These are phyloP conservation scores for Probosciger aterrimus DNA, from an alignment of 2,113 vertebrate species.

Conservation along the genomic window DNA sequence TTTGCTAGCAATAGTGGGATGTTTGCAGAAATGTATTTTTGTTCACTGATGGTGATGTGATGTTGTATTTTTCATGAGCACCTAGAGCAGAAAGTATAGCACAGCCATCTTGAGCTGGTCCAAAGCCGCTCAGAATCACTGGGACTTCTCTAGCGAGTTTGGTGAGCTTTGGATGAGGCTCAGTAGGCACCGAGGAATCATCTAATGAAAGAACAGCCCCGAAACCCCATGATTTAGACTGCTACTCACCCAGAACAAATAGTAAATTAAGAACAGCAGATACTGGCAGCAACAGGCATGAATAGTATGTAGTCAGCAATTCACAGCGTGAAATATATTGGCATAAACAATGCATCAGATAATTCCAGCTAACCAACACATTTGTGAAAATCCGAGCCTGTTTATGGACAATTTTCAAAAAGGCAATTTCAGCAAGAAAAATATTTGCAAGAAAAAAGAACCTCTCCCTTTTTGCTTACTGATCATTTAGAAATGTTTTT, in stretches of 20 bases:
- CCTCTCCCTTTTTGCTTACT: not conserved
- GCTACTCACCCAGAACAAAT: conserved; percentile 17
- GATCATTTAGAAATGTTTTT: not conserved
- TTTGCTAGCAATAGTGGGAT: not conserved
- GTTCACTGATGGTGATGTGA: not conserved
- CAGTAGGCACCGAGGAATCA: not conserved
- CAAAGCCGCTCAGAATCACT: not conserved
- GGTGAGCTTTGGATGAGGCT: not conserved
- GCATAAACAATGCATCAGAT: conserved; percentile 25
- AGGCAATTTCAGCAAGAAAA: conserved; percentile 18
- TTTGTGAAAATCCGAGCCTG: conserved; percentile 32
- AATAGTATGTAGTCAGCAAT: conserved; percentile 36
- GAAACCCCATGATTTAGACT: not conserved
- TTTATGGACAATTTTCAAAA: conserved; percentile 1
- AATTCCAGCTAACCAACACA: conserved; percentile 40
- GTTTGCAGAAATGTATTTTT: not conserved
- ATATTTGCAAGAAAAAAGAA: not conserved
- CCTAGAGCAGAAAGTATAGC: not conserved
- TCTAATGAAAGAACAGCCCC: not conserved
- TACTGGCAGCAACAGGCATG: conserved; percentile 20
- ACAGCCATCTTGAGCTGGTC: not conserved
- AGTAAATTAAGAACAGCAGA: conserved; percentile 37
- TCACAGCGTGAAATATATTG: conserved; percentile 24
- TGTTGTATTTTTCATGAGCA: not conserved
- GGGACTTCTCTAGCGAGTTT: not conserved